These are phyloP conservation scores for Orchesella cincta DNA, from an alignment of 1,140 invertebrate species.

Conservation along the genomic window DNA sequence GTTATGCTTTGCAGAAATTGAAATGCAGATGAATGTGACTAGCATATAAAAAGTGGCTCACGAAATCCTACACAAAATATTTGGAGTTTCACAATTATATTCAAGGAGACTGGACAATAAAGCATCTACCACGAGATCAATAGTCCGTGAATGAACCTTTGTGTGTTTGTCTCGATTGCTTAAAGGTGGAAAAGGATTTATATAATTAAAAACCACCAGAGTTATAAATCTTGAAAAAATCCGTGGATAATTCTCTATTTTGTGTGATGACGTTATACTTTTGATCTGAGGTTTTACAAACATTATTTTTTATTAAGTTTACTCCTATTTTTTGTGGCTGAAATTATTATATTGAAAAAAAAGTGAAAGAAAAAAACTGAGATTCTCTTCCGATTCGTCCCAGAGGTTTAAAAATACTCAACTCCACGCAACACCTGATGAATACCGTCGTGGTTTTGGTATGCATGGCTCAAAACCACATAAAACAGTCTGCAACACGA, in stretches of 20 bases:
- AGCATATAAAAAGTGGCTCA: too few relatives aligned
- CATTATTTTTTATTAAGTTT: background rate
- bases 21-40: too few relatives aligned
- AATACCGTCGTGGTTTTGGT: background rate
- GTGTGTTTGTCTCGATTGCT: too few relatives aligned
- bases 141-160: too few relatives aligned
- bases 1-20: too few relatives aligned
- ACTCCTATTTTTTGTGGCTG: background rate
- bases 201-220: background rate
- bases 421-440: background rate
- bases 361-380: conserved; percentile 10
- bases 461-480: background rate
- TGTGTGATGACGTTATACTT: background rate
- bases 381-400: background rate
- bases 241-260: background rate
- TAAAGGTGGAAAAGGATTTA: background rate
- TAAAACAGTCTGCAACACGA: background rate
- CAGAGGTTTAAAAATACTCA: background rate
- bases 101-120: too few relatives aligned
- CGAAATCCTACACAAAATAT: too few relatives aligned
- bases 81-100: too few relatives aligned
- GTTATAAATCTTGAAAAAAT: background rate
- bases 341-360: background rate
- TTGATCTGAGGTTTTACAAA: background rate
- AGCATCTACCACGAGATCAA: too few relatives aligned